Conservation (phyloP, 2,113 vertebrate genomes). For the Burhinus bistriatus region DNA sequence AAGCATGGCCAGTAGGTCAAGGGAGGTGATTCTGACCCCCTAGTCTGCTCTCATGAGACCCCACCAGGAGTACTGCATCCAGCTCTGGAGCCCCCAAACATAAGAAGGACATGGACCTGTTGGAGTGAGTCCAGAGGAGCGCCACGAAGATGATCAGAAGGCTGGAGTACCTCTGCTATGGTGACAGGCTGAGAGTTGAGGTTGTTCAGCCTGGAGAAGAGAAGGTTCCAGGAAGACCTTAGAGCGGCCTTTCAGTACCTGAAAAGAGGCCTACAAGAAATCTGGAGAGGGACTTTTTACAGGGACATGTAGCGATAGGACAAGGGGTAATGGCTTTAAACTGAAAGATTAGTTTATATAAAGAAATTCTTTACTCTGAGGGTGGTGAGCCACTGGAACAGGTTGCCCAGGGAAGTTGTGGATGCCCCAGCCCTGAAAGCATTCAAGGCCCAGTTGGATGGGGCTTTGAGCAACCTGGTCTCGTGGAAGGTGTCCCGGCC, state of each 20-base stretch:
- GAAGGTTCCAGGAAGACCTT: not conserved
- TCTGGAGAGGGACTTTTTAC: not conserved
- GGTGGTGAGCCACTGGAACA: not conserved
- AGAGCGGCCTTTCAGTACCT: not conserved
- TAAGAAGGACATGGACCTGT: not conserved
- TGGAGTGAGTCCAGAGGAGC: not conserved
- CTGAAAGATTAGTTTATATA: not conserved
- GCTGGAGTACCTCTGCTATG: not conserved
- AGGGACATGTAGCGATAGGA: too few relatives aligned
- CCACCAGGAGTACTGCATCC: not conserved
- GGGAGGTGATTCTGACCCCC: not conserved
- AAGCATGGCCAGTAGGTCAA: not conserved
- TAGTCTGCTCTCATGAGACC: not conserved
- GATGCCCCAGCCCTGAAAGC: not conserved
- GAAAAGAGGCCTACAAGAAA: not conserved
- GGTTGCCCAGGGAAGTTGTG: not conserved
- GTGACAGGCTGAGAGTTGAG: not conserved
- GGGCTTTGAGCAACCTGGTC: not conserved
- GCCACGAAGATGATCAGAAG: not conserved
- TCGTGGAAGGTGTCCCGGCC: not conserved
- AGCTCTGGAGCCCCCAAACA: not conserved
- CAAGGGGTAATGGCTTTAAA: not conserved
- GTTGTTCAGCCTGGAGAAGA: not conserved
- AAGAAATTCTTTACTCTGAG: not conserved
- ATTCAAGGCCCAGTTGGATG: not conserved